Conservation (phyloP, 2,113 vertebrate genomes). For the Centropus unirufus region DNA sequence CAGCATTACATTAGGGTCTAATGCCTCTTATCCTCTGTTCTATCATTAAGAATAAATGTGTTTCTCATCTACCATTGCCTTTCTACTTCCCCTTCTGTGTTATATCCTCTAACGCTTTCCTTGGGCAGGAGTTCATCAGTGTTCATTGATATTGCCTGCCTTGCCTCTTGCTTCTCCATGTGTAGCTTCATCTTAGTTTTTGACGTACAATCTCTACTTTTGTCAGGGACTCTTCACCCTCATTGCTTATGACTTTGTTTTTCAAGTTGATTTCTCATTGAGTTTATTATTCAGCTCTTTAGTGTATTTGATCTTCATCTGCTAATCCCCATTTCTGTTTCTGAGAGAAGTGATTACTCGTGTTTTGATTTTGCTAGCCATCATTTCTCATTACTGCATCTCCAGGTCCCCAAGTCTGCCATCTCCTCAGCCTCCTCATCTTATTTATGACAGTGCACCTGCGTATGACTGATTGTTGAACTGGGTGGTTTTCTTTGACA, state of each 20-base stretch:
- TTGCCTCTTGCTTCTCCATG: background rate
- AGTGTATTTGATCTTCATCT: background rate
- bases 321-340: background rate
- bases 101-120: background rate
- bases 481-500: background rate
- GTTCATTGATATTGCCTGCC: background rate
- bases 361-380: conserved; percentile 4
- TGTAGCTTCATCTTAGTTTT: background rate
- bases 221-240: rapidly evolving
- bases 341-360: background rate
- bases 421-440: background rate
- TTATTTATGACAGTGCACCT: background rate
- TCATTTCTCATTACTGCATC: background rate
- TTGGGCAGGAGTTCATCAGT: background rate
- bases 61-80: background rate
- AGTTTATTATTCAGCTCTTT: background rate
- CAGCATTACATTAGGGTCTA: background rate
- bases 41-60: background rate
- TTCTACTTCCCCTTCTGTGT: background rate
- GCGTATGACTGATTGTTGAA: background rate
- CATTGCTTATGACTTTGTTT: conserved; percentile 8
- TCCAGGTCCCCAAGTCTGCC: background rate
- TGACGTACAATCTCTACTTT: background rate
- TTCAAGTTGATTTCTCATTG: background rate
- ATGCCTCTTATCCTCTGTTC: background rate